Base-by-base conservation (phyloP, 2,888 invertebrate genomes). In the Liodrosophila aerea region DNA sequence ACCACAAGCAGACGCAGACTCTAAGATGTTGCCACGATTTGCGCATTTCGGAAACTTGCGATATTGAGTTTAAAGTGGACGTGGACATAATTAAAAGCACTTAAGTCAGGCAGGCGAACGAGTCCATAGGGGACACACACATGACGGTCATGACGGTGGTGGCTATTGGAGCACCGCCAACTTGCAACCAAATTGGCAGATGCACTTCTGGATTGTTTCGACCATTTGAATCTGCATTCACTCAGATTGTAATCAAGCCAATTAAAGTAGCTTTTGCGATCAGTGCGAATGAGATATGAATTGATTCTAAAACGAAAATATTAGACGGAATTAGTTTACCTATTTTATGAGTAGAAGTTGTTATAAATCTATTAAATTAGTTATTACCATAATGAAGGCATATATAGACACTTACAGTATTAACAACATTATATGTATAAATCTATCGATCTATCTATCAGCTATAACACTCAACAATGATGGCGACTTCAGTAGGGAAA, bases 1-100 rank as follows among this genome's bases (percentile, higher is more conserved):
- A 37, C 13, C 16, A 15, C 15, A 13, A 37, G 12, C 16, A 7
- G 44, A 44, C 39, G 36, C 12, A 49, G 46, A 9, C 12, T 40
- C 37, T 9, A 13, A 18, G 30, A 47, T 40, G 73, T 34, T 27
- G 31, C 39, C 43, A 52, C 74, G 77, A 84, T 78, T 84, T 78
- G 84, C 77, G 49, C 57, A 59, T 60, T 71, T 78, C 81, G 78
- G 72, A 76, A 74, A 81, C 77, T 74, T 81, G 60, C 75, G 45
- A 77, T 74, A 81, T 78, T 81, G 72, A 66, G 72, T 56, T 74
- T 84, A 73, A 78, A 78, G 82, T 78, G 78, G 68, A 84, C 84
- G 85, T 84, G 85, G 72, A 84, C 78, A 84, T 81, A 84, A 84
- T 78, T 78, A 84, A 84, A 76, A 82, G 85, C 85, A 78, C 78